phyloP scores from a whole-genome alignment of 2,888 invertebrate species.

The Macrophya alboannulata region DNA sequence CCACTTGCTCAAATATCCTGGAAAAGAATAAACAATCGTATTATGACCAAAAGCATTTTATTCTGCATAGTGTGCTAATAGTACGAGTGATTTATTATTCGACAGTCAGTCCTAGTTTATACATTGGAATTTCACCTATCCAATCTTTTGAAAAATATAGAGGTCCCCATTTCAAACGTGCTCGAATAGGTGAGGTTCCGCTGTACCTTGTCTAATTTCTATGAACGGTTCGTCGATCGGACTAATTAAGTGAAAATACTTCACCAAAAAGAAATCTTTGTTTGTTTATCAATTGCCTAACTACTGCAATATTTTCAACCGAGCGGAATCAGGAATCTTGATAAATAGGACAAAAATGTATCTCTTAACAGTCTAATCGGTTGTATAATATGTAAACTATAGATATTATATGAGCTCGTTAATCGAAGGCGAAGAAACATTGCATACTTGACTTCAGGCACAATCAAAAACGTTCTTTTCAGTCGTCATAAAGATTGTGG shows the following conservation, averaged over 20 bases:
- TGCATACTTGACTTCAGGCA: neutral
- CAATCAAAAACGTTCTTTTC: slow-evolving; percentile 9
- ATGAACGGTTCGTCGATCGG: neutral
- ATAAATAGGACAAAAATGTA: neutral
- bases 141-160: neutral
- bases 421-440: neutral
- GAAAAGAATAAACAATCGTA: slow-evolving; percentile 57
- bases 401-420: neutral
- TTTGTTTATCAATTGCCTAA: neutral
- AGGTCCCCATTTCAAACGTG: neutral
- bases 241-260: neutral
- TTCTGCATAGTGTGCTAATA: neutral
- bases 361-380: neutral
- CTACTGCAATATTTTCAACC: neutral
- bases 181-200: neutral
- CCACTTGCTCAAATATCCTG: slow-evolving; percentile 80
- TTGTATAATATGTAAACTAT: neutral
- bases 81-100: neutral
- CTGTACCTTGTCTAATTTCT: neutral
- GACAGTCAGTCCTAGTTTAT: neutral
- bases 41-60: neutral
- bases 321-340: neutral
- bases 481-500: neutral
- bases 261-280: neutral
- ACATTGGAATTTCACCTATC: neutral